phyloP scores from a whole-genome alignment of 2,888 invertebrate genomes.

The Allygus modestus region DNA sequence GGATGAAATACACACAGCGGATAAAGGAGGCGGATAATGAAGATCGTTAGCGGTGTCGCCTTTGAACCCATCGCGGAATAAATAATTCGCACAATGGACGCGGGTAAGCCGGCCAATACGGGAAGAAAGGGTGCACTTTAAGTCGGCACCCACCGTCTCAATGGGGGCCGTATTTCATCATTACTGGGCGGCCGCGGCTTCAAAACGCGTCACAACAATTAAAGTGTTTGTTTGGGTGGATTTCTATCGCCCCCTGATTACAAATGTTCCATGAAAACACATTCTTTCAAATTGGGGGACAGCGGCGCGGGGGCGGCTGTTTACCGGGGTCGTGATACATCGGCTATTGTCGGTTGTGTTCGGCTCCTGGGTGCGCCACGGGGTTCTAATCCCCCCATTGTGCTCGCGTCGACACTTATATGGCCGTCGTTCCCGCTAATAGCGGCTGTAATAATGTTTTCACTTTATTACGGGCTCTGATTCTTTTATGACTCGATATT shows the following conservation, averaged over 20 bases:
- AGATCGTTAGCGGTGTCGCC: constrained; percentile 52
- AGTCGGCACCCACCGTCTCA: constrained; percentile 53
- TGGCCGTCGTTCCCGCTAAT: constrained; percentile 57
- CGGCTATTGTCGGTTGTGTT: constrained; percentile 45
- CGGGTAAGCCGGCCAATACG: constrained; percentile 34
- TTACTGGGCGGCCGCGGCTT: constrained; percentile 49
- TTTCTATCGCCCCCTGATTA: constrained; percentile 62
- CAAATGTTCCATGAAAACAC: constrained; percentile 58
- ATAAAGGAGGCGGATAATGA: constrained; percentile 31
- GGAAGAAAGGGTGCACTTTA: constrained; percentile 26
- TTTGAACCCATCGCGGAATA: constrained; percentile 40
- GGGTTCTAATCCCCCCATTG: constrained; percentile 61
- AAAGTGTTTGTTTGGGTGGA: constrained; percentile 63
- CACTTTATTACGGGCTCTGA: constrained; percentile 55
- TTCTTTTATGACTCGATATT: constrained; percentile 46
- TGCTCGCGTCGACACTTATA: constrained; percentile 60
- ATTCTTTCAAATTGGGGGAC: constrained; percentile 60
- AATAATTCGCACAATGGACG: constrained; percentile 36
- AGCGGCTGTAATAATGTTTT: constrained; percentile 60
- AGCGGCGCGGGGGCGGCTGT: constrained; percentile 49
- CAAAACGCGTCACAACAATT: constrained; percentile 61
- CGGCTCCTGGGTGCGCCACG: constrained; percentile 60
- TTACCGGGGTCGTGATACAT: constrained; percentile 59
- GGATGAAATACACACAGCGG: constrained; percentile 23
- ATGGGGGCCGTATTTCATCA: constrained; percentile 54